Evolutionary conservation across 2,888 invertebrate species (phyloP).

Genomic region (Sinhomidia bicolor): DNA sequence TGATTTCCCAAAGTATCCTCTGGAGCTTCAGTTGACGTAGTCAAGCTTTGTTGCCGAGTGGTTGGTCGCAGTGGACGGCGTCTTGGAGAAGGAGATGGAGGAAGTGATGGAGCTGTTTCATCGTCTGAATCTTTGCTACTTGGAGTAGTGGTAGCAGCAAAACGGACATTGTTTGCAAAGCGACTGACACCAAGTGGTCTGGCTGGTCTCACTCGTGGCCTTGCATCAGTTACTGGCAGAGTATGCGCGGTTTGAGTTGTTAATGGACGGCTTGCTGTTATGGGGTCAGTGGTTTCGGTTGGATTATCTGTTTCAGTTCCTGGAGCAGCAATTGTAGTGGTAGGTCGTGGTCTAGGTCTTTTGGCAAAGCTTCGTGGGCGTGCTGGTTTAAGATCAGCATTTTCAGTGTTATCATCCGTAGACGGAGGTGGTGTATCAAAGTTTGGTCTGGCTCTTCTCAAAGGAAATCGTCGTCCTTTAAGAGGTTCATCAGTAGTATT

Average conservation of each 20-base stretch:
- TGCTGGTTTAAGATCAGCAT: background rate
- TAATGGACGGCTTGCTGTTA: background rate
- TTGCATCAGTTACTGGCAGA: background rate
- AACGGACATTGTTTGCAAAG: background rate
- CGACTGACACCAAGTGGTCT: conserved; percentile 17
- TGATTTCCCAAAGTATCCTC: conserved; percentile 1
- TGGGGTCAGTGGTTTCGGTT: background rate
- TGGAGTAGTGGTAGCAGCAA: conserved; percentile 13
- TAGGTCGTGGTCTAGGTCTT: conserved; percentile 16
- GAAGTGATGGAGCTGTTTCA: background rate
- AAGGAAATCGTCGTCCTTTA: conserved; percentile 12
- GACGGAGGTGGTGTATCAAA: background rate
- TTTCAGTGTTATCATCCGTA: background rate
- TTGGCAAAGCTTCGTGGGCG: conserved; percentile 39
- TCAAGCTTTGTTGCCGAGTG: conserved; percentile 8
- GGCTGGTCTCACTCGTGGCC: conserved; percentile 5
- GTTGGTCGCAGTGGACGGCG: conserved; percentile 47
- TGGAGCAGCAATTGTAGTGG: conserved; percentile 16
- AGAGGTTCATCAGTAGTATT: too few relatives aligned
- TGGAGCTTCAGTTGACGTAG: conserved; percentile 33
- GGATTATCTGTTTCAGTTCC: conserved; percentile 5
- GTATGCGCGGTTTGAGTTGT: background rate
- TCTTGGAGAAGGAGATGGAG: conserved; percentile 10
- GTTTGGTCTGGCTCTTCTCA: conserved; percentile 22
- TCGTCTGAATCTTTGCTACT: background rate